Conservation (phyloP, 92 coral and sea anemone species). For the Isaurus tuberculatus region DNA sequence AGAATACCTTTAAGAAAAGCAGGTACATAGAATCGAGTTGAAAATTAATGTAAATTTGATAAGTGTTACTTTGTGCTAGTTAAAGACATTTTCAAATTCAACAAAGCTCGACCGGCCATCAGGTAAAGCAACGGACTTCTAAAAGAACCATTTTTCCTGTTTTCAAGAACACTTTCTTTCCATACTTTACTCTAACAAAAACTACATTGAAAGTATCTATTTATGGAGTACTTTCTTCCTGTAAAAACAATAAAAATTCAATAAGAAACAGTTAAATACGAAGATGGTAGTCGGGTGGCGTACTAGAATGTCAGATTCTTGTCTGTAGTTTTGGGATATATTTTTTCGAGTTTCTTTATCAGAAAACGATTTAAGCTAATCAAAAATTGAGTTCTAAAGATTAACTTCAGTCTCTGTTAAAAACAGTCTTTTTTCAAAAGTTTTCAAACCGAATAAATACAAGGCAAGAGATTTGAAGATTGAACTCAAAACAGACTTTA, state of each 20-base stretch:
- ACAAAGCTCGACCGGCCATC: slow-evolving; percentile 27
- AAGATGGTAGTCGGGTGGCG: background rate
- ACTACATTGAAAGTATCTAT: background rate
- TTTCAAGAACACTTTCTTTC: background rate
- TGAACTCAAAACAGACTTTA: background rate
- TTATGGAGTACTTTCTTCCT: background rate
- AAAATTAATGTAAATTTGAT: slow-evolving; percentile 46
- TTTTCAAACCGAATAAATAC: background rate
- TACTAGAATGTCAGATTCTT: background rate
- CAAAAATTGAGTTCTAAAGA: background rate
- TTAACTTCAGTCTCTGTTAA: too few relatives aligned
- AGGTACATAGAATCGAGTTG: slow-evolving; percentile 18
- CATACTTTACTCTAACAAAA: background rate
- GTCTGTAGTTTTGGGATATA: too few relatives aligned
- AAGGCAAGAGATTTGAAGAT: background rate
- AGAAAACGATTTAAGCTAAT: background rate
- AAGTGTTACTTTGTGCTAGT: slow-evolving; percentile 34
- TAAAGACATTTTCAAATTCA: slow-evolving; percentile 22
- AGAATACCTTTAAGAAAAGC: slow-evolving; percentile 43
- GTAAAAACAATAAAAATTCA: background rate
- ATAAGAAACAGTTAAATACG: background rate
- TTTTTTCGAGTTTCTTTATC: background rate
- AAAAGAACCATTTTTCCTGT: slow-evolving; percentile 1
- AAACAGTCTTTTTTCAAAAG: background rate
- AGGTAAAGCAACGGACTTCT: background rate